phyloP scores from a whole-genome alignment of 2,113 vertebrate species.

The Leptocoma aspasia region DNA sequence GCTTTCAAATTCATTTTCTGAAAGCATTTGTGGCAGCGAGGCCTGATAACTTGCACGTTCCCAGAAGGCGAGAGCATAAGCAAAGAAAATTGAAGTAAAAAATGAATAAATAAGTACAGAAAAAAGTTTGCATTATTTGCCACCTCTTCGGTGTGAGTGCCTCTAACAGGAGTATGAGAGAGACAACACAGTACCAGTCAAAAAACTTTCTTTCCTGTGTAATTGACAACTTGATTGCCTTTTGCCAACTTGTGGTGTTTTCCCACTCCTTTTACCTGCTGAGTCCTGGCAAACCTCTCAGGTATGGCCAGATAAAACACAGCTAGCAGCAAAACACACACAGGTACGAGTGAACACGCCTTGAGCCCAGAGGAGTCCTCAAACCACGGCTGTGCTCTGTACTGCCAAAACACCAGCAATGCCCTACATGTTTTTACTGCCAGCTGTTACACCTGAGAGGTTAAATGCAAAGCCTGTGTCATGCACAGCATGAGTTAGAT shows the following conservation, averaged over 20 bases:
- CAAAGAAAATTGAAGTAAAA: conserved; percentile 1
- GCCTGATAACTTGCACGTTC: not conserved
- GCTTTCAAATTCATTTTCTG: conserved; percentile 13
- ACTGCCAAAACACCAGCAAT: not conserved
- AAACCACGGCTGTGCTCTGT: not conserved
- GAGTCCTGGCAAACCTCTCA: not conserved
- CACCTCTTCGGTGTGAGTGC: not conserved
- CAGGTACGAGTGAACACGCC: accelerated
- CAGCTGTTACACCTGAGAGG: not conserved
- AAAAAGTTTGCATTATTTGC: not conserved
- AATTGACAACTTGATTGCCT: not conserved
- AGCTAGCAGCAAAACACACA: not conserved
- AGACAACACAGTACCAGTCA: not conserved
- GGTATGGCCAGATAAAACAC: not conserved
- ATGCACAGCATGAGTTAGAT: not conserved
- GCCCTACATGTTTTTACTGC: not conserved
- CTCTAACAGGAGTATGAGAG: not conserved
- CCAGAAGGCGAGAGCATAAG: conserved; percentile 24
- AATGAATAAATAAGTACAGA: not conserved
- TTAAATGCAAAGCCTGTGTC: not conserved
- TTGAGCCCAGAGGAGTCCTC: accelerated
- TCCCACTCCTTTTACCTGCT: not conserved
- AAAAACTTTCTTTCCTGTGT: not conserved
- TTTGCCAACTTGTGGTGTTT: not conserved
- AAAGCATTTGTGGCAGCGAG: conserved; percentile 20